Conservation (phyloP, 2,888 invertebrate species). For the Caenorhabditis parvicauda region DNA sequence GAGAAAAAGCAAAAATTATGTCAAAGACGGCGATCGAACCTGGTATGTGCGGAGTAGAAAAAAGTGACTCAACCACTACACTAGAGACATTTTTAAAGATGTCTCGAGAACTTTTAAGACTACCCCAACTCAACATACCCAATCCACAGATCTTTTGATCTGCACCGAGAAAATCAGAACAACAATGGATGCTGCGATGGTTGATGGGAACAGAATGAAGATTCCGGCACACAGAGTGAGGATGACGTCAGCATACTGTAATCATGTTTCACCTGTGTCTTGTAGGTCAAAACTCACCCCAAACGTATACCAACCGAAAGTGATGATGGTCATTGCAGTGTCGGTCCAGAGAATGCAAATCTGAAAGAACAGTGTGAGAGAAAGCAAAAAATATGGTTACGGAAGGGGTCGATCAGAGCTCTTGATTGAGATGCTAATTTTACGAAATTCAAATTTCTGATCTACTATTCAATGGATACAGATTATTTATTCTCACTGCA, state of each 20-base stretch:
- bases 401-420: too few relatives aligned
- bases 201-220: constrained; percentile 21
- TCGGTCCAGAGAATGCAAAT: constrained; percentile 50
- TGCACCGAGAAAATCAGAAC: constrained; percentile 5
- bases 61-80: too few relatives aligned
- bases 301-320: constrained; percentile 42
- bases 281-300: constrained; percentile 10
- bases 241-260: constrained; percentile 17
- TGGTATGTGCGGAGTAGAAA: too few relatives aligned
- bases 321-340: constrained; percentile 42
- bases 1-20: too few relatives aligned
- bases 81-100: too few relatives aligned
- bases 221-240: constrained; percentile 36
- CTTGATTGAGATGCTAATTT: too few relatives aligned
- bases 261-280: not conserved
- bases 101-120: too few relatives aligned
- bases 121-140: constrained; percentile 13
- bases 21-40: too few relatives aligned
- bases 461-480: too few relatives aligned
- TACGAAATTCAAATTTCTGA: too few relatives aligned
- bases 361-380: constrained; percentile 3
- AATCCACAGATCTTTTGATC: constrained; percentile 7
- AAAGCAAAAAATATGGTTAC: too few relatives aligned
- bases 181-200: constrained; percentile 6
- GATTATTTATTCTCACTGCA: too few relatives aligned